Conservation (phyloP, 2,797 vertebrate genomes). For the Takifugu ocellatus region DNA sequence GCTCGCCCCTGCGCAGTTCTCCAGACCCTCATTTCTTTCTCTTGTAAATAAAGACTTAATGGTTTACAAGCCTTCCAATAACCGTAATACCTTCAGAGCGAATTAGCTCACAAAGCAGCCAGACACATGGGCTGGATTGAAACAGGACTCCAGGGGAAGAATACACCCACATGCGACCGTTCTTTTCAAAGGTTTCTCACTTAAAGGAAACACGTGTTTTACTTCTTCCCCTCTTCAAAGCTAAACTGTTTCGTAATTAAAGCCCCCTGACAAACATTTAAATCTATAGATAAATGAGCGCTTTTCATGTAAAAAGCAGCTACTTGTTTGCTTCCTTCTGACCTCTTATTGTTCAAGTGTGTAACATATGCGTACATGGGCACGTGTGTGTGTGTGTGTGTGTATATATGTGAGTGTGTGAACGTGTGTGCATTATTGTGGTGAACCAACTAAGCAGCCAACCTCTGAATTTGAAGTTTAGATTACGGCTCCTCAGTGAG, state of each 20-base stretch:
- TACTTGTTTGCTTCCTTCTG: conserved; percentile 25
- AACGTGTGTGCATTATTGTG: conserved; percentile 21
- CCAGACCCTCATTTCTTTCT: conserved; percentile 60
- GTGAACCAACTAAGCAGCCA: conserved; percentile 26
- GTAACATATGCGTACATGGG: conserved; percentile 5
- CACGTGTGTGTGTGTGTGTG: conserved; percentile 10
- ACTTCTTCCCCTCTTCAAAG: conserved; percentile 3
- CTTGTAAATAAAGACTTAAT: conserved; percentile 78
- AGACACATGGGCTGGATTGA: conserved; percentile 47
- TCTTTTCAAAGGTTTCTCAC: conserved; percentile 9
- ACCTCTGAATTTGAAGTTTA: conserved; percentile 38
- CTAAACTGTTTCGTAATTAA: conserved; percentile 10
- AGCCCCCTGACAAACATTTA: background rate
- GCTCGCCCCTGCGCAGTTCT: conserved; percentile 31
- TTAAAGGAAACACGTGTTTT: conserved; percentile 11
- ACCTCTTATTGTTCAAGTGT: conserved; percentile 22
- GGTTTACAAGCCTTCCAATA: conserved; percentile 77
- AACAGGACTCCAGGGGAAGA: conserved; percentile 3
- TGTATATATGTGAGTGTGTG: conserved; percentile 2
- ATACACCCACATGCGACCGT: conserved; percentile 12
- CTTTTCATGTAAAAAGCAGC: conserved; percentile 12
- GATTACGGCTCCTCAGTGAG: conserved; percentile 24
- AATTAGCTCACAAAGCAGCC: conserved; percentile 65
- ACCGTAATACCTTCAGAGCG: conserved; percentile 74
- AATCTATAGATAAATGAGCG: conserved; percentile 17